Evolutionary conservation across 2,888 invertebrate species (phyloP).

Genomic region (Tanypteryx hageni): DNA sequence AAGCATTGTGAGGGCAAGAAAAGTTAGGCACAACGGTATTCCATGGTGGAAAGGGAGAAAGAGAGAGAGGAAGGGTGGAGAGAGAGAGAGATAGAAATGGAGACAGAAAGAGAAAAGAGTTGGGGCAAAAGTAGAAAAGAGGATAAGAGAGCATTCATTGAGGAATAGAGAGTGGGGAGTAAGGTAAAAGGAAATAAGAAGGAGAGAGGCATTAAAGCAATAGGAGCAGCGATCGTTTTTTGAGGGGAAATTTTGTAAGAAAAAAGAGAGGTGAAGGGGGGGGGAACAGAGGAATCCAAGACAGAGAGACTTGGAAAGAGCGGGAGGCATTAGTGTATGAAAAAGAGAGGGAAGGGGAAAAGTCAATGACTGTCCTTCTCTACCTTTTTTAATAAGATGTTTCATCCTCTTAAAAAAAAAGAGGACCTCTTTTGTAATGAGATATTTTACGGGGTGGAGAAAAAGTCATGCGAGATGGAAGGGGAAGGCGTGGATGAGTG

Average conservation of each 20-base stretch:
- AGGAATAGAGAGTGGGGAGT: not conserved
- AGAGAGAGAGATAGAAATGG: not conserved
- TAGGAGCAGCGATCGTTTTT: not conserved
- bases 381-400: slow-evolving; percentile 35
- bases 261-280: not conserved
- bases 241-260: not conserved
- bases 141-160: not conserved
- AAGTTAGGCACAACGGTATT: slow-evolving; percentile 44
- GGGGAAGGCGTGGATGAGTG: not conserved
- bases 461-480: too few relatives aligned
- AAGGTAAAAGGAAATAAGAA: not conserved
- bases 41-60: not conserved
- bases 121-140: not conserved
- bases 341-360: too few relatives aligned
- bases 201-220: not conserved
- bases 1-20: slow-evolving; percentile 15
- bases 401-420: not conserved
- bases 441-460: not conserved
- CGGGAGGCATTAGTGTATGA: not conserved
- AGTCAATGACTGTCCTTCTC: too few relatives aligned
- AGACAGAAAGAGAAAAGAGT: not conserved
- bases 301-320: not conserved
- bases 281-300: not conserved
- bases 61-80: not conserved
- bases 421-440: slow-evolving; percentile 32